phyloP scores from a whole-genome alignment of 1,140 invertebrate species.

The Alviniconcha marisindica region DNA sequence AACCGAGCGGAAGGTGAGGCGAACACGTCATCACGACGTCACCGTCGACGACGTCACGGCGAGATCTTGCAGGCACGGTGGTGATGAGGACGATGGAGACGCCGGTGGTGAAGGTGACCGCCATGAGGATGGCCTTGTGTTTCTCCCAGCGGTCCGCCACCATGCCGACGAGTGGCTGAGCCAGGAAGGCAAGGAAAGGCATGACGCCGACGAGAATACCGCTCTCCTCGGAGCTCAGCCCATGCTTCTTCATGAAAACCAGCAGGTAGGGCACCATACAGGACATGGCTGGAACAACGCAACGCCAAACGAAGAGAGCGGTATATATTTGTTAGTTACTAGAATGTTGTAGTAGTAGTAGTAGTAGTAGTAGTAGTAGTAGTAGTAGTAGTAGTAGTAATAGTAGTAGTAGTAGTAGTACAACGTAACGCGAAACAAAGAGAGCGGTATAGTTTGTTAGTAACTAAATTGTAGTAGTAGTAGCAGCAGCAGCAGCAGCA shows the following conservation, averaged over 20 bases:
- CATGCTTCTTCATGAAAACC: neutral
- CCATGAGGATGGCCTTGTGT: constrained; percentile 44
- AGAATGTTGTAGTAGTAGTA: too few relatives aligned
- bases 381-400: too few relatives aligned
- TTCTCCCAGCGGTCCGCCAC: constrained; percentile 44
- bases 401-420: too few relatives aligned
- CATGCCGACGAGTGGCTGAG: constrained; percentile 41
- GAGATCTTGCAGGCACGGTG: constrained; percentile 49
- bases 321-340: too few relatives aligned
- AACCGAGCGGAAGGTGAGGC: neutral
- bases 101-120: constrained; percentile 52
- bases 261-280: too few relatives aligned
- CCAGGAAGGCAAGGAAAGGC: constrained; percentile 49
- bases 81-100: constrained; percentile 60
- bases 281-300: too few relatives aligned
- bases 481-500: too few relatives aligned
- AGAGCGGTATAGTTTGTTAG: too few relatives aligned
- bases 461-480: too few relatives aligned
- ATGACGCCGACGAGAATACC: constrained; percentile 49
- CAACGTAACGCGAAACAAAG: too few relatives aligned
- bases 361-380: too few relatives aligned
- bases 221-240: constrained; percentile 39
- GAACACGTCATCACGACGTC: neutral
- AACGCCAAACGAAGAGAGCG: too few relatives aligned
- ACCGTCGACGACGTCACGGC: constrained; percentile 48